These are phyloP conservation scores for Erynnis tages DNA, from an alignment of 2,888 invertebrate species.

Conservation along the genomic window DNA sequence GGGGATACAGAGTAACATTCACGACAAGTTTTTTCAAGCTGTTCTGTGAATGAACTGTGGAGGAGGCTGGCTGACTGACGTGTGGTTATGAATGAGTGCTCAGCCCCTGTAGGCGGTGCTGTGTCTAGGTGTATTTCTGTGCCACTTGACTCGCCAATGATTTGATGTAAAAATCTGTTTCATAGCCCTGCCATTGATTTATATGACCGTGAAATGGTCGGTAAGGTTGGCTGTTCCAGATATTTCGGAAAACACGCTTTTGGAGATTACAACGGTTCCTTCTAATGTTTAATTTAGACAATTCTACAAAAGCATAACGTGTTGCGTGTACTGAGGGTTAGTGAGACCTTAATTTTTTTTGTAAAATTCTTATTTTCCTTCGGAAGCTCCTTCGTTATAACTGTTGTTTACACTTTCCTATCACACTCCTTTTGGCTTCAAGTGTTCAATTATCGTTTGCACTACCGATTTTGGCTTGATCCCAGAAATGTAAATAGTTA, in stretches of 20 bases:
- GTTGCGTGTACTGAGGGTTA: too few relatives aligned
- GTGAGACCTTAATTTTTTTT: too few relatives aligned
- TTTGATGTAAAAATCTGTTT: conserved; percentile 66
- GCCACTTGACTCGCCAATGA: conserved; percentile 70
- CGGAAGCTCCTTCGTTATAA: too few relatives aligned
- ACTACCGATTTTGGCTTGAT: too few relatives aligned
- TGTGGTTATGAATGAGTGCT: conserved; percentile 63
- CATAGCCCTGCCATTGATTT: conserved; percentile 66
- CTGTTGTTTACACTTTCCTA: too few relatives aligned
- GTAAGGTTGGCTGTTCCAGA: conserved; percentile 41
- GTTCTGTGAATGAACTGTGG: conserved; percentile 50
- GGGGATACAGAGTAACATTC: conserved; percentile 36
- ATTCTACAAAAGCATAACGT: too few relatives aligned
- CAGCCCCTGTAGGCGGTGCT: conserved; percentile 58
- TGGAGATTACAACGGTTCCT: too few relatives aligned
- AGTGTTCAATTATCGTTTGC: too few relatives aligned
- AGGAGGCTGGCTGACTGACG: conserved; percentile 56
- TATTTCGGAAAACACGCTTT: neutral
- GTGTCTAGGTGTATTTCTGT: conserved; percentile 71
- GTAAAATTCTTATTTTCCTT: too few relatives aligned
- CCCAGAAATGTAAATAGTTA: too few relatives aligned
- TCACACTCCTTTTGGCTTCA: too few relatives aligned
- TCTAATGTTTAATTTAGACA: too few relatives aligned
- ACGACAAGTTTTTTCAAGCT: conserved; percentile 21
- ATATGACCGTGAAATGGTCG: conserved; percentile 60